These are phyloP conservation scores for Leuctra nigra DNA, from an alignment of 2,888 invertebrate species.

Conservation along the genomic window DNA sequence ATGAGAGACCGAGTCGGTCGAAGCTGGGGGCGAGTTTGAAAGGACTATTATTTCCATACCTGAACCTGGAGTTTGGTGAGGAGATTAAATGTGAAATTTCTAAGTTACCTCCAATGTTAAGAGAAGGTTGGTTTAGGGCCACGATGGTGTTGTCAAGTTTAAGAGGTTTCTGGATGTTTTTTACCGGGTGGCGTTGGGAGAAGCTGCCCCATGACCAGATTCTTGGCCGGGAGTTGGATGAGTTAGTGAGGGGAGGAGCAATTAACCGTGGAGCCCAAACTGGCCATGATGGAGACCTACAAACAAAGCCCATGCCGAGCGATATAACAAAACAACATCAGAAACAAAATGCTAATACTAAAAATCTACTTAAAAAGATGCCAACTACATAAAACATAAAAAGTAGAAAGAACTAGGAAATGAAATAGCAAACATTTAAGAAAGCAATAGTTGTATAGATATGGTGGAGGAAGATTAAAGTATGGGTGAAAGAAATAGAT, in stretches of 20 bases:
- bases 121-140: background rate
- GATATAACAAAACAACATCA: conserved; percentile 1
- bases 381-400: background rate
- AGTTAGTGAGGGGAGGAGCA: conserved; percentile 34
- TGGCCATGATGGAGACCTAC: conserved; percentile 55
- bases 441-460: no score
- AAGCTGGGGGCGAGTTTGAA: conserved; percentile 23
- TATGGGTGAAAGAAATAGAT: no score
- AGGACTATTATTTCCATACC: conserved; percentile 15
- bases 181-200: conserved; percentile 5
- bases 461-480: no score
- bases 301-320: conserved; percentile 37
- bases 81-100: background rate
- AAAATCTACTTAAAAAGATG: background rate
- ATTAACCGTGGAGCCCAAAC: conserved; percentile 46
- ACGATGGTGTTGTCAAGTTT: background rate
- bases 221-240: conserved; percentile 17
- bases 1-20: conserved; percentile 11
- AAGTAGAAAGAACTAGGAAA: no score
- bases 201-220: conserved; percentile 16
- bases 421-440: background rate
- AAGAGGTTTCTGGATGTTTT: background rate
- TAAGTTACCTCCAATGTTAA: background rate
- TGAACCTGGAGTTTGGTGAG: conserved; percentile 24
- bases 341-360: background rate